Conservation (phyloP, 1,140 invertebrate genomes). For the Heliothis subflexa region DNA sequence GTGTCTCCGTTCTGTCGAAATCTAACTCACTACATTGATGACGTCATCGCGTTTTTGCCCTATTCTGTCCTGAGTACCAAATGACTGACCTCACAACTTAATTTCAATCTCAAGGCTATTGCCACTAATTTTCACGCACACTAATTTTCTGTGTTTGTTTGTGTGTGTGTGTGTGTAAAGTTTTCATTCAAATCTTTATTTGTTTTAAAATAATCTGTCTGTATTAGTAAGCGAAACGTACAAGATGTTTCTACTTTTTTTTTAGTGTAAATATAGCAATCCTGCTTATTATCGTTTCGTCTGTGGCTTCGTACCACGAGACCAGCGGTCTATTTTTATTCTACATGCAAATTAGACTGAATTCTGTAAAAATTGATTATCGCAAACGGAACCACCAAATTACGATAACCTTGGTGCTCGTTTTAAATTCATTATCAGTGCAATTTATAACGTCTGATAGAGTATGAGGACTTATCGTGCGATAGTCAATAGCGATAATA, state of each 20-base stretch:
- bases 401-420: constrained; percentile 6
- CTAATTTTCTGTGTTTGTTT: constrained; percentile 9
- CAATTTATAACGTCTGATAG: not conserved
- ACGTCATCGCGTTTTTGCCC: constrained; percentile 15
- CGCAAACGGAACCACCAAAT: not conserved
- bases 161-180: no score
- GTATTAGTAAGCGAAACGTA: constrained; percentile 17
- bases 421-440: constrained; percentile 18
- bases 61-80: constrained; percentile 8
- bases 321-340: constrained; percentile 1
- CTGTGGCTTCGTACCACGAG: not conserved
- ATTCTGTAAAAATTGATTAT: not conserved
- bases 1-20: not conserved
- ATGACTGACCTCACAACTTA: not conserved
- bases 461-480: not conserved
- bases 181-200: not conserved
- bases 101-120: constrained; percentile 23
- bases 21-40: not conserved
- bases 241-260: constrained; percentile 29
- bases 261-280: not conserved
- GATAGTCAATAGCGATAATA: not conserved
- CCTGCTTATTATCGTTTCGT: constrained; percentile 21
- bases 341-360: not conserved
- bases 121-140: not conserved
- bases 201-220: constrained; percentile 7